phyloP scores from a whole-genome alignment of 2,113 vertebrate genomes.

The Acanthochromis polyacanthus region DNA sequence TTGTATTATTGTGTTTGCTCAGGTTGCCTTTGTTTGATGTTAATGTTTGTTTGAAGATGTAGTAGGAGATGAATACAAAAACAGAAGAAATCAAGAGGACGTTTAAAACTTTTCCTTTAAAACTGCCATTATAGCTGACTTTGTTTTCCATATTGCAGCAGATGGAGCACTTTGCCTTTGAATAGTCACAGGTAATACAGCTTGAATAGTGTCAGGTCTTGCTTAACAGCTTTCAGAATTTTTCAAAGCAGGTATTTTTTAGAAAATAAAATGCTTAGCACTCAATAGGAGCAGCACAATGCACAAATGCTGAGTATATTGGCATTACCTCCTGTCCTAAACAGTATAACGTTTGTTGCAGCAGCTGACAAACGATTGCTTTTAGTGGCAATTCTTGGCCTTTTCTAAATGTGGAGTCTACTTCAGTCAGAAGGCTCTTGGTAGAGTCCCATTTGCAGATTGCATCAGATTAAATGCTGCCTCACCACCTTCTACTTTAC shows the following conservation, averaged over 20 bases:
- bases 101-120: too few relatives aligned
- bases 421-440: not conserved
- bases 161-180: too few relatives aligned
- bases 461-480: conserved; percentile 11
- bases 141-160: too few relatives aligned
- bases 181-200: too few relatives aligned
- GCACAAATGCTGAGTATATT: not conserved
- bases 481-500: conserved; percentile 26
- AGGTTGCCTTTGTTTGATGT: too few relatives aligned
- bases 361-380: conserved; percentile 1
- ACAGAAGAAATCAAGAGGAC: too few relatives aligned
- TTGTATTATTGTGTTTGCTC: too few relatives aligned
- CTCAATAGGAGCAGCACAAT: not conserved
- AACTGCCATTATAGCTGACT: too few relatives aligned
- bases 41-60: too few relatives aligned
- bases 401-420: conserved; percentile 9
- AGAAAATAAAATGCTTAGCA: not conserved
- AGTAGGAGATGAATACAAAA: too few relatives aligned
- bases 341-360: not conserved
- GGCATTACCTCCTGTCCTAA: not conserved
- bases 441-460: conserved; percentile 1
- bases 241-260: not conserved
- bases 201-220: not conserved
- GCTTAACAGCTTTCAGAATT: too few relatives aligned
- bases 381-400: not conserved